A percentile compares a stretch with the other conserved stretches of the same genome.
Conservation (phyloP, 2,888 invertebrate genomes). For the Mesorhabditis spiculigera region DNA sequence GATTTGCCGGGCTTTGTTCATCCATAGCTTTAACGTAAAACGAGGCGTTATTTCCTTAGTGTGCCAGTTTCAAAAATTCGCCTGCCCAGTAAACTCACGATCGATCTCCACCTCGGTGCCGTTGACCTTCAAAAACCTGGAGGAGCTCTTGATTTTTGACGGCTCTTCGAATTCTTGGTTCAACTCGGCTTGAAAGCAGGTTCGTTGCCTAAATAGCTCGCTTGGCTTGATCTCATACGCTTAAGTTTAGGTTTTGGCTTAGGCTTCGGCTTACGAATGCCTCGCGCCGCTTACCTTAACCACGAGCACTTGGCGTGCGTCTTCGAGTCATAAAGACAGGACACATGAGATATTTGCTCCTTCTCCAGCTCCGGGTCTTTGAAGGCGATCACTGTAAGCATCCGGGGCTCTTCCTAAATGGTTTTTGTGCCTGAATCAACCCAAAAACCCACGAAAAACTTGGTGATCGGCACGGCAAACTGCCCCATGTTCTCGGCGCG, state of each 20-base stretch:
- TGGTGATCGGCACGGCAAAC: constrained; percentile 20
- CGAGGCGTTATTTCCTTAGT: not conserved
- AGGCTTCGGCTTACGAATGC: no score
- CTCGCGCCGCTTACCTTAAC: constrained; percentile 23
- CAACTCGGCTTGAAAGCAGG: constrained; percentile 36
- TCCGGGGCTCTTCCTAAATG: constrained; percentile 37
- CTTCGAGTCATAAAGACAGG: constrained; percentile 30
- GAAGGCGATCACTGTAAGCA: constrained; percentile 41
- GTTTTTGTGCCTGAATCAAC: not conserved
- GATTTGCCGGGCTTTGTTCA: not conserved
- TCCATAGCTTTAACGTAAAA: not conserved
- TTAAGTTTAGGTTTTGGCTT: not conserved
- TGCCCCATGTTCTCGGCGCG: constrained; percentile 35
- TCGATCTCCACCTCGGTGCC: constrained; percentile 23
- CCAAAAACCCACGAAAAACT: constrained; percentile 30
- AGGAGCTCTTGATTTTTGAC: constrained; percentile 20
- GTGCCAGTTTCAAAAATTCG: not conserved
- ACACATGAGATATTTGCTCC: constrained; percentile 43
- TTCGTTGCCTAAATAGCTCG: constrained; percentile 23
- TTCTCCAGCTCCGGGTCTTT: constrained; percentile 34
- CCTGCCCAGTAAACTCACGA: constrained; percentile 13
- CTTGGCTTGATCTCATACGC: not conserved
- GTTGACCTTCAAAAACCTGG: constrained; percentile 25
- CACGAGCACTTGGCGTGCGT: constrained; percentile 34
- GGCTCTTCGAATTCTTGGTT: constrained; percentile 18